phyloP scores from a whole-genome alignment of 2,113 vertebrate species.

The Phylloscopus whistleri region DNA sequence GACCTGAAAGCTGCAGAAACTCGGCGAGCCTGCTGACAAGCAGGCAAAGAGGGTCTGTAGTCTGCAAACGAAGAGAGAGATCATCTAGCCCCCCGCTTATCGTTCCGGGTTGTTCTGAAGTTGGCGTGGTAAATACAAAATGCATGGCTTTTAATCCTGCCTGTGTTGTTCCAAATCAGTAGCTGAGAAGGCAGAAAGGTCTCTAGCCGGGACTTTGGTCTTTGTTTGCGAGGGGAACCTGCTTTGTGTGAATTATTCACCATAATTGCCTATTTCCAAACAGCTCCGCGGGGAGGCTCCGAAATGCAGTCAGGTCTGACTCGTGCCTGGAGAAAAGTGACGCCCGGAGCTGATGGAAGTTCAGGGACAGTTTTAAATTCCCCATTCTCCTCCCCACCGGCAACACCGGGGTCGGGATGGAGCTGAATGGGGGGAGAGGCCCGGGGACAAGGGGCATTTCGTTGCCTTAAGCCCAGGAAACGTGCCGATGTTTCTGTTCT shows the following conservation, averaged over 20 bases:
- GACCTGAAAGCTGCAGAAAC: neutral
- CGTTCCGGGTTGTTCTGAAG: neutral
- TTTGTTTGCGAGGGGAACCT: neutral
- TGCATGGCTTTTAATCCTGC: neutral
- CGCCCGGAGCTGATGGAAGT: neutral
- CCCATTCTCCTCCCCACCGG: neutral
- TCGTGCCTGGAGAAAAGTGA: neutral
- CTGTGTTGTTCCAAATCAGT: neutral
- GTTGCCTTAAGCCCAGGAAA: neutral
- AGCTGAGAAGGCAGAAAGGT: neutral
- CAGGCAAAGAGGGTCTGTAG: neutral
- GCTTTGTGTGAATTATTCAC: neutral
- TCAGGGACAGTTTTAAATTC: neutral
- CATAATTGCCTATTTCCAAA: slow-evolving; percentile 22
- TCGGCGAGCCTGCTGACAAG: neutral
- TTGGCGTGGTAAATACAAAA: neutral
- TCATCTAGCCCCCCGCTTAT: neutral
- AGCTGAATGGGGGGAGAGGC: neutral
- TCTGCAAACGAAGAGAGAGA: neutral
- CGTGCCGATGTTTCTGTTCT: neutral
- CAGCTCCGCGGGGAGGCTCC: slow-evolving; percentile 29
- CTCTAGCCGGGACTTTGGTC: neutral
- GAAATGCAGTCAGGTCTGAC: neutral
- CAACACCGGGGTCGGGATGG: neutral
- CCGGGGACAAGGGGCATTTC: neutral